Percentiles rank a stretch among this genome's conserved stretches.
phyloP scores from a whole-genome alignment of 2,113 vertebrate genomes.

The Echinops telfairi region DNA sequence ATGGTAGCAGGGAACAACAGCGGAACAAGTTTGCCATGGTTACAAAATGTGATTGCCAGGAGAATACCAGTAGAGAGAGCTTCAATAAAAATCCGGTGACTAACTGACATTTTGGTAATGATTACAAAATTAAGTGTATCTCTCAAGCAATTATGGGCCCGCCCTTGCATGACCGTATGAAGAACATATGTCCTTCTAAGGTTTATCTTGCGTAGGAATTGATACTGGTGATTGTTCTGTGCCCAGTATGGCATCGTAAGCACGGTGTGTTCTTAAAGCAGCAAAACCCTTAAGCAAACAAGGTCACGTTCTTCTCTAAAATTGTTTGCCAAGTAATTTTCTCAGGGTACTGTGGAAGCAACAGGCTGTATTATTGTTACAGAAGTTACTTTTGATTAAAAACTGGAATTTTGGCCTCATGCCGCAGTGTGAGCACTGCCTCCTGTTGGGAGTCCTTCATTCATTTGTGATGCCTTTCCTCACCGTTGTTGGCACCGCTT shows the following conservation, averaged over 20 bases:
- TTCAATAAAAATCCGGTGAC: neutral
- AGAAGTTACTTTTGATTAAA: too few species aligned
- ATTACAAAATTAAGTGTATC: neutral
- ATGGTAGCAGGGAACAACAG: too few species aligned
- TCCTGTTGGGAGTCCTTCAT: too few species aligned
- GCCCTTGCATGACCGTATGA: too few species aligned
- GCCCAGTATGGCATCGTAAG: neutral
- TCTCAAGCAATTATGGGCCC: neutral
- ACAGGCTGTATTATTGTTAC: too few species aligned
- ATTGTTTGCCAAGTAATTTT: neutral
- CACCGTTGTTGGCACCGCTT: neutral
- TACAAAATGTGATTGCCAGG: neutral
- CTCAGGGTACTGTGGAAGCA: neutral
- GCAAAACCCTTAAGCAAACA: neutral
- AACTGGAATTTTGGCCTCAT: too few species aligned
- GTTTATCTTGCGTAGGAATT: neutral
- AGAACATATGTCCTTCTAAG: neutral
- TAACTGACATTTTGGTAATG: neutral
- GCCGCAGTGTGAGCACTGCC: too few species aligned
- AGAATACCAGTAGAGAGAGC: neutral
- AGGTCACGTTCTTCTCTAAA: neutral
- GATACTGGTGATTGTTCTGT: neutral
- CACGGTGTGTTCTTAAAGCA: too few species aligned
- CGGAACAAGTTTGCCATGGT: neutral
- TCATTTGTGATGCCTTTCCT: too few species aligned